phyloP scores from a whole-genome alignment of 2,113 vertebrate species.

The Megalops atlanticus region DNA sequence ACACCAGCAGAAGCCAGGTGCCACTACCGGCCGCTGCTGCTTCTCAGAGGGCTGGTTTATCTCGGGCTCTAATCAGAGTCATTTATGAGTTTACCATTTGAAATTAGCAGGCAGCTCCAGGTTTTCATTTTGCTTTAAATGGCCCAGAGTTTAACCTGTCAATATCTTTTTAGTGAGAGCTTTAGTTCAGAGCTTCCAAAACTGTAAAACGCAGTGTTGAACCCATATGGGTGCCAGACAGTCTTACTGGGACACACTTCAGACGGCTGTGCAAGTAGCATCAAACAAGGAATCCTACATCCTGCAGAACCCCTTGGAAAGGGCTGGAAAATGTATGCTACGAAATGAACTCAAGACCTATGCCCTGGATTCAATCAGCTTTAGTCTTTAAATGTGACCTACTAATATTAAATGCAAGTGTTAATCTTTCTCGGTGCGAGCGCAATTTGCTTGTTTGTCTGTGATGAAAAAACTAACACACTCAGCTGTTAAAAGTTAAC shows the following conservation, averaged over 20 bases:
- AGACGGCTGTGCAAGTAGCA: background rate
- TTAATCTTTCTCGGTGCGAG: no score
- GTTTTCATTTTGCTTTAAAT: background rate
- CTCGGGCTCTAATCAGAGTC: slow-evolving; percentile 22
- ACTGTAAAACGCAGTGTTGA: background rate
- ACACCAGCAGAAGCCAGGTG: no score
- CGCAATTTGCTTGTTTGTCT: no score
- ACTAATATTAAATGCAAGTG: no score
- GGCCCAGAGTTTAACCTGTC: background rate
- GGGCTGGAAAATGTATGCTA: background rate
- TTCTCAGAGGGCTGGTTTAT: no score
- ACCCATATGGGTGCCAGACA: background rate
- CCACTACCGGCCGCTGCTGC: no score
- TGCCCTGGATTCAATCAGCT: no score
- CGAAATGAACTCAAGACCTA: no score
- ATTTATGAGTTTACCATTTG: background rate
- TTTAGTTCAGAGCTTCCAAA: background rate
- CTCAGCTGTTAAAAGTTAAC: no score
- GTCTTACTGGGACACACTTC: background rate
- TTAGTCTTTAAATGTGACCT: no score
- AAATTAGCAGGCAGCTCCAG: background rate
- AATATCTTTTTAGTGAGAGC: background rate
- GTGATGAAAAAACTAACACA: no score
- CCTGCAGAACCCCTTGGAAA: background rate
- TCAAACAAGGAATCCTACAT: background rate